These are phyloP conservation scores for Spilosoma lubricipeda DNA, from an alignment of 2,888 invertebrate genomes.

Conservation along the genomic window DNA sequence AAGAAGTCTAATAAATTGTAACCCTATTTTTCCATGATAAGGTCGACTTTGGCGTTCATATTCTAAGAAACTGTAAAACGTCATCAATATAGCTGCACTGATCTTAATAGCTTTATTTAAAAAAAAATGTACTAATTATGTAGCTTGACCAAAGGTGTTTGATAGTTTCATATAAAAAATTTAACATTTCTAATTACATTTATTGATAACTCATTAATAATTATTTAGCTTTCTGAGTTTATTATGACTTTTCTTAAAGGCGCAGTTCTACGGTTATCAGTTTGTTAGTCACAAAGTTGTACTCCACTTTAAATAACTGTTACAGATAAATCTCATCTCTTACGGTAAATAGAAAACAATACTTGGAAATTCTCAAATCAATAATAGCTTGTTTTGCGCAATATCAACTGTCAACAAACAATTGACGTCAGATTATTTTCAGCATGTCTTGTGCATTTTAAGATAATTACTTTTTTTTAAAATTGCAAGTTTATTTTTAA, in stretches of 20 bases:
- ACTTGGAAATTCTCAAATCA: not conserved
- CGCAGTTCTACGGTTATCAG: not conserved
- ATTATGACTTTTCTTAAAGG: not conserved
- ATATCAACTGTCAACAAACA: not conserved
- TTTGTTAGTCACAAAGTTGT: not conserved
- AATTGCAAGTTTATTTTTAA: not conserved
- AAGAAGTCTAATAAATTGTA: not conserved
- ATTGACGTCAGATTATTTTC: not conserved
- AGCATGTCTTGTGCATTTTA: not conserved
- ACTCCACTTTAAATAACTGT: not conserved
- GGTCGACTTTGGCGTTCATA: not conserved
- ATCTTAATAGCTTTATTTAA: not conserved
- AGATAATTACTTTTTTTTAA: not conserved
- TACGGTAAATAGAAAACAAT: conserved; percentile 2
- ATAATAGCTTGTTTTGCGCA: not conserved
- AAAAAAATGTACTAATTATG: not conserved
- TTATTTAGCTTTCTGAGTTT: not conserved
- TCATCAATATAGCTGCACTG: not conserved
- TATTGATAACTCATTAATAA: not conserved
- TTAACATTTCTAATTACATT: not conserved
- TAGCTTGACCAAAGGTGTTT: too few species aligned
- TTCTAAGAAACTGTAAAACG: not conserved
- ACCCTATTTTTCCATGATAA: not conserved
- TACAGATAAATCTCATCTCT: not conserved
- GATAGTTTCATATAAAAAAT: not conserved